These are phyloP conservation scores for Thalassophryne amazonica DNA, from an alignment of 2,797 vertebrate genomes.

Conservation along the genomic window DNA sequence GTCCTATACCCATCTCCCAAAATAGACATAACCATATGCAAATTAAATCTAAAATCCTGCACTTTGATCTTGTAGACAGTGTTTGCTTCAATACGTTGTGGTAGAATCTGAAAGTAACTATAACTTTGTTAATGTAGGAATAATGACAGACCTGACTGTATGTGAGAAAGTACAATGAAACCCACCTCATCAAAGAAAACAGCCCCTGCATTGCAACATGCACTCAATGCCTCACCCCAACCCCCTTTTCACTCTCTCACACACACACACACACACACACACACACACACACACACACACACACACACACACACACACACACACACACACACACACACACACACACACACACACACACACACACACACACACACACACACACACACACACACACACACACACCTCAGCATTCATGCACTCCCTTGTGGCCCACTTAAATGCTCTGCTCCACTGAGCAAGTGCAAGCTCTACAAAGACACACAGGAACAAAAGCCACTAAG, in stretches of 20 bases:
- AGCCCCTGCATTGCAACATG: slow-evolving; percentile 65
- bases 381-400: slow-evolving; percentile 8
- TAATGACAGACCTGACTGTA: too few relatives aligned
- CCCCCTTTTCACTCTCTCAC: slow-evolving; percentile 45
- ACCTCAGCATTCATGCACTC: slow-evolving; percentile 75
- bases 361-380: slow-evolving; percentile 26
- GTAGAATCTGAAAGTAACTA: too few relatives aligned
- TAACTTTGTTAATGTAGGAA: too few relatives aligned
- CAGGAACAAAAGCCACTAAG: slow-evolving; percentile 79
- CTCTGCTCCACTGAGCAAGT: slow-evolving; percentile 77
- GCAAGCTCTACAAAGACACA: slow-evolving; percentile 75
- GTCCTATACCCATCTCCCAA: too few relatives aligned
- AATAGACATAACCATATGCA: too few relatives aligned
- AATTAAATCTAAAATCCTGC: too few relatives aligned
- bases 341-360: slow-evolving; percentile 12
- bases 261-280: slow-evolving; percentile 22
- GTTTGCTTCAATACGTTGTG: too few relatives aligned
- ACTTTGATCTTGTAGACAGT: too few relatives aligned
- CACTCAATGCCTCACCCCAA: slow-evolving; percentile 55
- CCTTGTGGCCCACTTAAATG: slow-evolving; percentile 85
- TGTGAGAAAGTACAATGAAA: slow-evolving; percentile 55
- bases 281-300: slow-evolving; percentile 15
- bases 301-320: slow-evolving; percentile 35
- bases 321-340: slow-evolving; percentile 46
- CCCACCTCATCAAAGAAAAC: slow-evolving; percentile 79